Conservation (phyloP, 2,888 invertebrate genomes). For the Xanthostigma xanthostigma region DNA sequence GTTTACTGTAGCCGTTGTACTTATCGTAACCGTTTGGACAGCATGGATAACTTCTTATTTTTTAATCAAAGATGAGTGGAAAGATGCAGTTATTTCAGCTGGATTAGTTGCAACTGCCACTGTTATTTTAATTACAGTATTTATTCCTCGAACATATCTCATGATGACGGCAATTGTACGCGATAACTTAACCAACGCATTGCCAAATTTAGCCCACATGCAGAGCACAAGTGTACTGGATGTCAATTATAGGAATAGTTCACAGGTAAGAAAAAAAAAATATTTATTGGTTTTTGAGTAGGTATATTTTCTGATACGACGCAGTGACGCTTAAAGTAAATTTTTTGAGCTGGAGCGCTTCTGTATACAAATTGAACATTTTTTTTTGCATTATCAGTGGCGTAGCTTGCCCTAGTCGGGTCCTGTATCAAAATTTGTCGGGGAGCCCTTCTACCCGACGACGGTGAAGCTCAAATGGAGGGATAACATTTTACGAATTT, state of each 20-base stretch:
- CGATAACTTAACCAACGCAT: conserved; percentile 38
- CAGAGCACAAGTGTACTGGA: conserved; percentile 29
- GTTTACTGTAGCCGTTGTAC: conserved; percentile 35
- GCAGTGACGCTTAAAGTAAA: too few species aligned
- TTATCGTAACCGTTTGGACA: conserved; percentile 41
- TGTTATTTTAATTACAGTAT: conserved; percentile 42
- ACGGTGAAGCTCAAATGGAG: too few species aligned
- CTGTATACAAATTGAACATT: too few species aligned
- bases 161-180: conserved; percentile 47
- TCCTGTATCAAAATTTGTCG: too few species aligned
- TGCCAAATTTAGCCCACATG: conserved; percentile 31
- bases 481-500: too few species aligned
- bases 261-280: conserved; percentile 21
- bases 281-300: neutral
- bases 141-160: conserved; percentile 52
- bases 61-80: conserved; percentile 33
- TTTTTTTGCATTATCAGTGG: too few species aligned
- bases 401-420: too few species aligned
- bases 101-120: conserved; percentile 48
- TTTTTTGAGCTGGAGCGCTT: too few species aligned
- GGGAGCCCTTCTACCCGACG: too few species aligned
- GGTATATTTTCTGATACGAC: neutral
- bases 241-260: conserved; percentile 25
- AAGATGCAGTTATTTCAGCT: conserved; percentile 41
- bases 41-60: conserved; percentile 41